Evolutionary conservation across 2,888 invertebrate genomes (phyloP), one percentile per base, ranked within the genome.

Genomic region (Sphinx pinastri): DNA sequence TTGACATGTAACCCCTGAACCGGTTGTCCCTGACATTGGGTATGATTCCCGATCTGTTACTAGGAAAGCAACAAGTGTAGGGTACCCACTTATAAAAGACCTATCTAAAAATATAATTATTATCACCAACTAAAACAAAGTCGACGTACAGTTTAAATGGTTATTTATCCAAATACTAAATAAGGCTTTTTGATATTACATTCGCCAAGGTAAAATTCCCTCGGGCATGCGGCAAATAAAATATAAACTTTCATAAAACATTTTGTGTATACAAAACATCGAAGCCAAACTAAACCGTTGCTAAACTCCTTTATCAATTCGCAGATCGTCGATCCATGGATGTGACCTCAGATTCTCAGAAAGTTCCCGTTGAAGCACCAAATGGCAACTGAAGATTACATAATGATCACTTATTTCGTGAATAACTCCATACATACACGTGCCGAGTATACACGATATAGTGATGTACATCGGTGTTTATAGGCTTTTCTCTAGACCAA

Each of bases 361-460:
- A 86, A 79, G 74, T 75, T 74, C 70, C 68, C 71, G 71, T 68
- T 68, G 73, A 75, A 68, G 71, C 72, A 69, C 72, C 73, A 74
- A 76, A 78, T 76, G 77, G 74, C 73, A 76, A 73, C 79, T 83
- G 84, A 84, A 88, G 87, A 92, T 92, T 91, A 85, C 88, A 89
- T 92, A 92, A 92, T 91, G 90, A 90, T 87, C 84, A 83, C 88
- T 84, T 89, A 88, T 89, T 88, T 88, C 81, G 84, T 84, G 85
- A 83, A 86, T 83, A 83, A 79, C 84, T 77, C 77, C 76, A 80
- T 81, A 84, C 76, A 80, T 81, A 84, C 83, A 80, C 81, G 80
- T 19, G 19, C 54, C 75, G 79, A 78, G 80, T 80, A 77, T 74
- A 73, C 72, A 16, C 11, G 14, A 51, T 69, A 67, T 75, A 79